Conservation (phyloP, 2,113 vertebrate genomes). For the Oreochromis aureus region DNA sequence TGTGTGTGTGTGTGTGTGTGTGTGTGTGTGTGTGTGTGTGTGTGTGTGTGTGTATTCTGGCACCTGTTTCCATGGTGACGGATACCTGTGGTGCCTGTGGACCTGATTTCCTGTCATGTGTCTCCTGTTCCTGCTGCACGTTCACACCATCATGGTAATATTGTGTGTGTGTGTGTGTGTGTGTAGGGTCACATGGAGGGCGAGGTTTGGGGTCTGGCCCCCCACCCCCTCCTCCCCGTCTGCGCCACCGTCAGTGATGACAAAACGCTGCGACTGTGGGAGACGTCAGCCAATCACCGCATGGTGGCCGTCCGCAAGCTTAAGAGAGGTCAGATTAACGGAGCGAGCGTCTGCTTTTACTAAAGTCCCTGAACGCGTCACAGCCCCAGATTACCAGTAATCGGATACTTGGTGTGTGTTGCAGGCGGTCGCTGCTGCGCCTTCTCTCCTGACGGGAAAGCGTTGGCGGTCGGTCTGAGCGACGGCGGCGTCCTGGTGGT, state of each 20-base stretch:
- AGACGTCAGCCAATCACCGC: slow-evolving; percentile 89
- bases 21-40: background rate
- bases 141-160: no score
- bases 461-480: slow-evolving; percentile 88
- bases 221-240: slow-evolving; percentile 87
- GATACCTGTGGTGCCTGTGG: background rate
- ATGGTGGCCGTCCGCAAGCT: slow-evolving; percentile 96
- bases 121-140: background rate
- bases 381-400: background rate
- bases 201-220: slow-evolving; percentile 92
- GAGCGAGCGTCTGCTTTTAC: background rate
- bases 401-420: background rate
- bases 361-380: background rate
- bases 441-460: slow-evolving; percentile 95
- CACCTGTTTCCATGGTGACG: background rate
- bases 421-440: slow-evolving; percentile 90
- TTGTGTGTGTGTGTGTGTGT: background rate
- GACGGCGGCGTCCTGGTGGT: slow-evolving; percentile 94
- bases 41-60: no score
- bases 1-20: background rate
- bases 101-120: background rate
- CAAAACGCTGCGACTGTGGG: slow-evolving; percentile 93
- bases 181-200: slow-evolving; percentile 93
- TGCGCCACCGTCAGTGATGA: slow-evolving; percentile 95
- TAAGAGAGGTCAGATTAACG: slow-evolving; percentile 81